Percentiles rank a stretch among this genome's conserved stretches.
phyloP scores from a whole-genome alignment of 2,888 invertebrate species.

The Drosophila mercatorum region DNA sequence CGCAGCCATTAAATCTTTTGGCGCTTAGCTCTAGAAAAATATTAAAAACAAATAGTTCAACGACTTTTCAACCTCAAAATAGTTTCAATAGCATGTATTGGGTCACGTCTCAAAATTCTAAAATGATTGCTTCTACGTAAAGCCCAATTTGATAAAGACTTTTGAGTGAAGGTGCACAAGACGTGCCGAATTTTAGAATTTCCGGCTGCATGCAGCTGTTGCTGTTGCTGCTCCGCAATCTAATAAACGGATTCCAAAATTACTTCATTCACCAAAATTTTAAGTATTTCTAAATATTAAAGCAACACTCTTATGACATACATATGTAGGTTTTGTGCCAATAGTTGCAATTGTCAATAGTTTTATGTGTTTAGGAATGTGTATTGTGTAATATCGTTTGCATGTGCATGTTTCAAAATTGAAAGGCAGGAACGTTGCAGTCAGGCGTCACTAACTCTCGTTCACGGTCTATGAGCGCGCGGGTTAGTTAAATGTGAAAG shows the following conservation, averaged over 20 bases:
- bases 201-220: constrained; percentile 15
- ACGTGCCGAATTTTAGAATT: constrained; percentile 34
- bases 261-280: constrained; percentile 26
- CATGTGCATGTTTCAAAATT: neutral
- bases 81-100: neutral
- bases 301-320: neutral
- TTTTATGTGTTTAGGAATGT: neutral
- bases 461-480: no score
- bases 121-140: constrained; percentile 14
- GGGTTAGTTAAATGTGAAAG: no score
- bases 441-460: no score
- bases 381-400: neutral
- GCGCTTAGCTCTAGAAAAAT: neutral
- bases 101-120: constrained; percentile 43
- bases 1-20: neutral
- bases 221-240: neutral
- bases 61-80: constrained; percentile 23
- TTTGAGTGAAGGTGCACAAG: constrained; percentile 1
- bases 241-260: neutral
- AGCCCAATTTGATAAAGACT: constrained; percentile 5
- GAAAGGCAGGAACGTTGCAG: neutral
- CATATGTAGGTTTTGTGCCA: neutral
- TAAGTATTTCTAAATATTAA: neutral
- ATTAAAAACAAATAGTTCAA: constrained; percentile 34
- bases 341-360: no score